Conservation (phyloP, 2,113 vertebrate species). For the Agelaius phoeniceus region DNA sequence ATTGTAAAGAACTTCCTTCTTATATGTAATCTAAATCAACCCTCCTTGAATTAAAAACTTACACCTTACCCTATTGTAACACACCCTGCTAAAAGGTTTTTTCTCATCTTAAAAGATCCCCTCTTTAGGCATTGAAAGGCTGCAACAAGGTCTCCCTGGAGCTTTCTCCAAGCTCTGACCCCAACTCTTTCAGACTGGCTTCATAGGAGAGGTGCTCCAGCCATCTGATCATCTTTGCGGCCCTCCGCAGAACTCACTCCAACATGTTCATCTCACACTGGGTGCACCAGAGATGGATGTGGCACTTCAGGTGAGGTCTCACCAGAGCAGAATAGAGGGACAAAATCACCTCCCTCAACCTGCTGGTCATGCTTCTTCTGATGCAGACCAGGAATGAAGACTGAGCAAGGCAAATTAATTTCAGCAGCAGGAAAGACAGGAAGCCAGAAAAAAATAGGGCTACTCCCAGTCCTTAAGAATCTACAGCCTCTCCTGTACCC, state of each 20-base stretch:
- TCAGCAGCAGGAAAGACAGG: not conserved
- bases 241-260: not conserved
- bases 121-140: not conserved
- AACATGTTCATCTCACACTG: too few relatives aligned
- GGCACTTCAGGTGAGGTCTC: not conserved
- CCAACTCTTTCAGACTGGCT: not conserved
- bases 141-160: not conserved
- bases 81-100: not conserved
- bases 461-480: not conserved
- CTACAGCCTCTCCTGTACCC: not conserved
- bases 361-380: not conserved
- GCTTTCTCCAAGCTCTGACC: not conserved
- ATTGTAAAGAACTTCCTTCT: not conserved
- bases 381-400: not conserved
- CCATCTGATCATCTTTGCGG: too few relatives aligned
- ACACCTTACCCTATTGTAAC: not conserved
- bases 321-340: not conserved
- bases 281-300: not conserved
- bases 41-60: not conserved
- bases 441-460: not conserved
- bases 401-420: not conserved
- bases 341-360: not conserved
- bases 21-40: not conserved
- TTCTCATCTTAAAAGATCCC: not conserved
- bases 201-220: not conserved